Base-by-base conservation (phyloP, 2,113 vertebrate species). In the Python bivittatus region DNA sequence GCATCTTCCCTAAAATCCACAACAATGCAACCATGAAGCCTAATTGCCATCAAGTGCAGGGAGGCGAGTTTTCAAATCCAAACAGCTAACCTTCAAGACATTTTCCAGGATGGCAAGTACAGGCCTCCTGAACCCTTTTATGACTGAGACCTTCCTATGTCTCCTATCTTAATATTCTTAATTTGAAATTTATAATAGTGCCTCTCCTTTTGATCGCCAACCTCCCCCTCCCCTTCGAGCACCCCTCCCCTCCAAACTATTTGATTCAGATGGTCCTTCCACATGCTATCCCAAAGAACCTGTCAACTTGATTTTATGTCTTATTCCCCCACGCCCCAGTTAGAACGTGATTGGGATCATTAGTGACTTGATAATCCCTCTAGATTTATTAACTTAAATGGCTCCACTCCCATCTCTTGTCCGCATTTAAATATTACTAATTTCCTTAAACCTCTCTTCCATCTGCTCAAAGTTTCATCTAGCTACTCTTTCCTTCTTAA, bases 301-400 rank as follows among this genome's bases (percentile, higher is more conserved):
- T 94, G 87, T 96, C 94, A 48, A 92, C 91, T 8, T 92, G 95
- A 96, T 97, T 97, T 97, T 97, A 97, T 97, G 97, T 97, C 94
- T 97, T 92, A 22, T 56, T 11, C 48, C 53, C 48, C 27, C 20
- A 27, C 10, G 1, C 13, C 13, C 38, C 1, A 94, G 95, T 97
- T 96, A 97, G 94, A 94, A 95, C 95, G 94, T 68, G 93, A 97
- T 93, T 96, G 96, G 96, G 94, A 97, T 97, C 96, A 97, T 97
- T 98, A 97, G 96, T 72, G 93, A 95, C 95, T 93, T 95, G 96
- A 96, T 97, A 97, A 97, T 96, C 96, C 96, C 96, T 95, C 94
- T 95, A 97, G 97, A 97, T 97, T 98, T 97, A 98, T 97, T 96
- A 97, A 94, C 48, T 96, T 96, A 95, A 96, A 96, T 92, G 68